These are phyloP conservation scores for Pangasianodon hypophthalmus DNA, from an alignment of 2,113 vertebrate genomes.

Conservation along the genomic window DNA sequence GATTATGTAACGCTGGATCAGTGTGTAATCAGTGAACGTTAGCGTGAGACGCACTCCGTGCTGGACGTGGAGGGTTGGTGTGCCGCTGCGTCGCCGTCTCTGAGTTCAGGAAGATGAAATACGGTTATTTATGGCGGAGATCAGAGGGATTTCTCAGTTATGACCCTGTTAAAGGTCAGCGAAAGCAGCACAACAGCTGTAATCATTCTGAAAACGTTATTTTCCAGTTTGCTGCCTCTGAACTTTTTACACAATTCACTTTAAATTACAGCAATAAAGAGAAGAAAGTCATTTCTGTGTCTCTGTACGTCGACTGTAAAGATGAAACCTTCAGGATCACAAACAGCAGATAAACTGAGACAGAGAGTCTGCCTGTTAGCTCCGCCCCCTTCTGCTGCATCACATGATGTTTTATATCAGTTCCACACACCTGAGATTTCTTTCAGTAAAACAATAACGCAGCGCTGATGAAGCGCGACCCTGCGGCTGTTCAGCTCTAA, in stretches of 20 bases:
- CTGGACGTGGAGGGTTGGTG: background rate
- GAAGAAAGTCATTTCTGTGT: conserved; percentile 58
- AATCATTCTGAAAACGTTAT: conserved; percentile 75
- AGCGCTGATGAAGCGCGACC: background rate
- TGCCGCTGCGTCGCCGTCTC: background rate
- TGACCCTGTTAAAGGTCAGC: conserved; percentile 70
- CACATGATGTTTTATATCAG: background rate
- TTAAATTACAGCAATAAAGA: background rate
- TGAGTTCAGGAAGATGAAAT: background rate
- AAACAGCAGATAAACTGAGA: background rate
- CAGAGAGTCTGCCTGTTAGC: background rate
- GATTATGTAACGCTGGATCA: too few species aligned
- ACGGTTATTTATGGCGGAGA: background rate
- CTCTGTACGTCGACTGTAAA: background rate
- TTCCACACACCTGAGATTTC: background rate
- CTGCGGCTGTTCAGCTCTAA: background rate
- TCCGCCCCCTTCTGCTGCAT: background rate
- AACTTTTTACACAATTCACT: background rate
- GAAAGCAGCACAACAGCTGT: conserved; percentile 54
- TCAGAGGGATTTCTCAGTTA: conserved; percentile 61
- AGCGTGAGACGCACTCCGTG: background rate
- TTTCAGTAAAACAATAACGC: background rate
- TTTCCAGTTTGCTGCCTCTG: conserved; percentile 78
- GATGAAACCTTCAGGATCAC: background rate
- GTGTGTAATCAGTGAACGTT: too few species aligned